Base-by-base conservation (phyloP, 2,888 invertebrate genomes). In the Machimus atricapillus region DNA sequence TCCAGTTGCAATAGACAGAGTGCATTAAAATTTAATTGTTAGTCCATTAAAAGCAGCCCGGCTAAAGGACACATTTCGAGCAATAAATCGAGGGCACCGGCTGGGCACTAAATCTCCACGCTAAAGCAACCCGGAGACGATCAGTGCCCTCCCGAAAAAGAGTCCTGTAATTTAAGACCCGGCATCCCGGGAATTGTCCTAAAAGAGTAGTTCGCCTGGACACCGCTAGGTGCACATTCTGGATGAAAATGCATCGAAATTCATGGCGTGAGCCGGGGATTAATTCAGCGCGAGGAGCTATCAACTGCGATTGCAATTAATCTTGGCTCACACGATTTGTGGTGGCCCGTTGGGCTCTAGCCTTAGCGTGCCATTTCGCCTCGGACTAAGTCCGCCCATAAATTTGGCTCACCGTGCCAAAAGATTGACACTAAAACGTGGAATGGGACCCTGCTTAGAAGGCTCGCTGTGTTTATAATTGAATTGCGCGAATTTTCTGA, bases 241-340 rank as follows among this genome's bases (percentile, higher is more conserved):
- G 8, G 9, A 16, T 19, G 40, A 81, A n/a, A 83, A 34, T 46
- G 66, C 34, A 40, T 40, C 37, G 83, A 43, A 83, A 73, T 81
- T 83, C 58, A 83, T 83, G 23, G 66, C 83, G 23, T 73, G 83
- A 83, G 66, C 31, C 83, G 37, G 27, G 23, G 66, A 66, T 40
- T 83, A 66, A 83, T 73, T 83, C 83, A 83, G 14, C 37, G 83
- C 83, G 83, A 19, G 73, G 23, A 83, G 16, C 66, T 83, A 83
- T 83, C 66, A 83, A 83, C 40, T 58, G 40, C 83, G 73, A 83
- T 23, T 83, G 66, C 83, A 83, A 83, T 83, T 83, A 83, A 83
- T 83, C 83, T 83, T 23, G 43, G 83, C 40, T 83, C 73, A 83
- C 83, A 83, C 66, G 83, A 66, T 66, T 66, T 58, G 52, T 58